phyloP scores from a whole-genome alignment of 2,888 invertebrate species.

The Hylaea fasciaria region DNA sequence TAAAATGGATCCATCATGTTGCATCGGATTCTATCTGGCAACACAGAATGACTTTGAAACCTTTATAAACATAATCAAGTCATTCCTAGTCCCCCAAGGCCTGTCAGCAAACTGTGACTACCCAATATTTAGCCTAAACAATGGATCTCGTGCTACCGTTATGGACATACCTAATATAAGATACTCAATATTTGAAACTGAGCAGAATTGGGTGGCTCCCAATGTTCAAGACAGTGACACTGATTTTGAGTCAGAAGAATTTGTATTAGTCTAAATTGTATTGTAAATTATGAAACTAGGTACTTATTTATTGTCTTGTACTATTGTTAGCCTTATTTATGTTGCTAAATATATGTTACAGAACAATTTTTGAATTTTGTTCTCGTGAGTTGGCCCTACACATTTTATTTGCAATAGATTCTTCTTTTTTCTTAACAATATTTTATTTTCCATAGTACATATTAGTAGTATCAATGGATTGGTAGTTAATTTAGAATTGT shows the following conservation, averaged over 20 bases:
- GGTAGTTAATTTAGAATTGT: slow-evolving; percentile 8
- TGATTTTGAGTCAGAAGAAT: slow-evolving; percentile 89
- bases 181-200: slow-evolving; percentile 82
- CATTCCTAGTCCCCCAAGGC: slow-evolving; percentile 80
- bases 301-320: slow-evolving; percentile 25
- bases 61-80: slow-evolving; percentile 88
- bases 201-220: slow-evolving; percentile 79
- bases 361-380: slow-evolving; percentile 10
- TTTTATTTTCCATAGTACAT: not conserved
- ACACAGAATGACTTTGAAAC: slow-evolving; percentile 91
- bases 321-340: slow-evolving; percentile 43
- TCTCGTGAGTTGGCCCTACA: not conserved
- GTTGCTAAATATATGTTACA: slow-evolving; percentile 33
- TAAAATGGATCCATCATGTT: slow-evolving; percentile 97
- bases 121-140: slow-evolving; percentile 92
- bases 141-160: slow-evolving; percentile 87
- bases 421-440: too few species aligned
- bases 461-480: slow-evolving; percentile 2
- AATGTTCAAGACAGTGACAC: slow-evolving; percentile 85
- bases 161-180: slow-evolving; percentile 84
- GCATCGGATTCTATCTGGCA: slow-evolving; percentile 94
- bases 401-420: too few species aligned
- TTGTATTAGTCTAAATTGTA: slow-evolving; percentile 84
- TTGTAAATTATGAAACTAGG: slow-evolving; percentile 26
- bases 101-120: slow-evolving; percentile 86